Evolutionary conservation across 2,888 invertebrate species (phyloP), one percentile per base, ranked within the genome.

Genomic region (Netelia fuscicornis): DNA sequence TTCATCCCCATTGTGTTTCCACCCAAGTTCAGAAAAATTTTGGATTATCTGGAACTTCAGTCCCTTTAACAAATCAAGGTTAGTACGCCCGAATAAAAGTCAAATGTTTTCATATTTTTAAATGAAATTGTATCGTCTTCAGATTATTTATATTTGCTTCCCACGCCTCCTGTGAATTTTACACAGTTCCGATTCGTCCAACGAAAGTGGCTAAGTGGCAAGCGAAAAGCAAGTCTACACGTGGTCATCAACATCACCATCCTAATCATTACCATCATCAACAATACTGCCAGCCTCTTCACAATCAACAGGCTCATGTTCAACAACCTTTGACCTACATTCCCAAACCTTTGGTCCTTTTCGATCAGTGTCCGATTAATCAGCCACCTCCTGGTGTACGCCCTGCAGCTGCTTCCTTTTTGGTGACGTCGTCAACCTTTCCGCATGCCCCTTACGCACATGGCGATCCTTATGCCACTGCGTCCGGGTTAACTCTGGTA

Each of bases 121-220:
- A 25, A 20, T 25, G 30, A n/a, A n/a, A 30, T 70, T 52, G 10
- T 1, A 1, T 17, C 42, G 42, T n/a, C n/a, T 52, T n/a, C 17
- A n/a, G n/a, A n/a, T 8, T 54, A 54, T 62, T 75, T 64, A 52
- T 13, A 37, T 2, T 11, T 23, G 52, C 2, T 64, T 8, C 56
- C 2, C 20, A 11, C 20, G 6, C 11, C 2, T 8, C n/a, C 10
- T 25, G 37, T 23, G 20, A 30, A 56, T 58, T 56, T 71, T 1
- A 71, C 54, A 48, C 56, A 81, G 80, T 76, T 62, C 48, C 72
- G 3, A 78, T 83, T 23, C 76, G 84, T 81, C 87, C 72, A 89
- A 88, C 90, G 11, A 92, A 92, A 88, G 86, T 78, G 65, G 87
- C 86, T 37, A 89, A 89, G 85, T 92, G 92, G 91, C 90, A 90